Evolutionary conservation across 2,113 vertebrate genomes (phyloP).

Genomic region (Cercopithecus mona): DNA sequence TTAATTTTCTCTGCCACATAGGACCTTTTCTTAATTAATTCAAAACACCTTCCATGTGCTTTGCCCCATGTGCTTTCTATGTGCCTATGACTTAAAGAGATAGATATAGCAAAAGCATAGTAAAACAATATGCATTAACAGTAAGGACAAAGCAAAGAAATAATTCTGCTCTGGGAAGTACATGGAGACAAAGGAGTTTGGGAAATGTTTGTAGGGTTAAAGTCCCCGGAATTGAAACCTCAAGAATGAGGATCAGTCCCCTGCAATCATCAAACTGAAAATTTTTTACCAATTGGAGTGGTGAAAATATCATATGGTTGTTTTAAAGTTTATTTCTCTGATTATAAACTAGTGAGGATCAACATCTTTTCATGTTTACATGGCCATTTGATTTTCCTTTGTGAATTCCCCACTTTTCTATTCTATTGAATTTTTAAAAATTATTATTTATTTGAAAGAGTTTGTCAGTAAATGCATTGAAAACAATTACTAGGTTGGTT

Average conservation of each 20-base stretch:
- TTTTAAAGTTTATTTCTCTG: background rate
- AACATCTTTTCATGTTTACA: background rate
- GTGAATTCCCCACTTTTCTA: background rate
- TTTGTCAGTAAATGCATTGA: background rate
- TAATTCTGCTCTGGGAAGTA: background rate
- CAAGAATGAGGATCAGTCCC: background rate
- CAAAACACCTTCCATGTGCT: background rate
- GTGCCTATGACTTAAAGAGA: background rate
- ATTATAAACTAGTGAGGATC: background rate
- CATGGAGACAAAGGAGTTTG: background rate
- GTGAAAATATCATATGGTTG: background rate
- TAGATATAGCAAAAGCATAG: background rate
- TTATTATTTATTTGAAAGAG: background rate
- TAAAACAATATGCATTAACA: background rate
- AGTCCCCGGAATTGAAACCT: background rate
- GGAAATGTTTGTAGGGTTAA: background rate
- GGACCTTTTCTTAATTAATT: slow-evolving; percentile 17
- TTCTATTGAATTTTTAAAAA: background rate
- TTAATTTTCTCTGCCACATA: slow-evolving; percentile 36
- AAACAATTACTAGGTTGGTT: background rate
- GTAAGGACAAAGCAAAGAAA: background rate
- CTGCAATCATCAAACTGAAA: background rate
- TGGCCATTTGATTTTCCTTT: background rate
- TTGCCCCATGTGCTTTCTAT: background rate
- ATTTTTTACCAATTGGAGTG: background rate